These are phyloP conservation scores for Thecophora atra DNA, from an alignment of 2,888 invertebrate species.

Conservation along the genomic window DNA sequence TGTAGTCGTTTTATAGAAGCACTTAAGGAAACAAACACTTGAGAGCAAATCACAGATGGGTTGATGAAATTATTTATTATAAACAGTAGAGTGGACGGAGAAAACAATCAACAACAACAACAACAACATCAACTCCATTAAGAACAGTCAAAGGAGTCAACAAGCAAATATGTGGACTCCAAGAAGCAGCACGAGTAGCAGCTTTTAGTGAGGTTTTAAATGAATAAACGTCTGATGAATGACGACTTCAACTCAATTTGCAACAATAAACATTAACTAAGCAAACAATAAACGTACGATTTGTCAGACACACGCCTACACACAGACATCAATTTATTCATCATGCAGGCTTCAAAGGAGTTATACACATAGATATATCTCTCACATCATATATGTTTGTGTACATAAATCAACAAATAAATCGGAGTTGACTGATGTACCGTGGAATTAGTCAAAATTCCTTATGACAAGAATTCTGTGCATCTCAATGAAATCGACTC, in stretches of 20 bases:
- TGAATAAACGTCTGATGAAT: constrained; percentile 28
- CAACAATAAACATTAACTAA: constrained; percentile 28
- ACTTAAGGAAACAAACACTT: constrained; percentile 32
- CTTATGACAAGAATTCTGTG: too few species aligned
- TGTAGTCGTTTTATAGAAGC: neutral
- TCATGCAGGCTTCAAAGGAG: too few species aligned
- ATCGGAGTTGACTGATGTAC: neutral
- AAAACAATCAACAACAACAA: neutral
- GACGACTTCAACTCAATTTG: constrained; percentile 36
- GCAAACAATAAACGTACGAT: neutral
- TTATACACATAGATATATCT: constrained; percentile 15
- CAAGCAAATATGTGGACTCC: neutral
- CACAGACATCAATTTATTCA: neutral
- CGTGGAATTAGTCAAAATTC: neutral
- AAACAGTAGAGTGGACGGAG: neutral
- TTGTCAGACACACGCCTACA: constrained; percentile 4
- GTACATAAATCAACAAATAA: constrained; percentile 21
- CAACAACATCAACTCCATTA: constrained; percentile 16
- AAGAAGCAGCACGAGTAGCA: neutral
- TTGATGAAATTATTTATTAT: constrained; percentile 30
- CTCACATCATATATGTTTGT: neutral
- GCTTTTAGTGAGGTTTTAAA: neutral
- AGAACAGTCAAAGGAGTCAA: neutral
- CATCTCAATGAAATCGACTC: too few species aligned
- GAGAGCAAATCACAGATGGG: constrained; percentile 15